A percentile compares a stretch with the other conserved stretches of the same genome.
phyloP scores from a whole-genome alignment of 2,888 invertebrate species.

The Ryuthela nishihirai region DNA sequence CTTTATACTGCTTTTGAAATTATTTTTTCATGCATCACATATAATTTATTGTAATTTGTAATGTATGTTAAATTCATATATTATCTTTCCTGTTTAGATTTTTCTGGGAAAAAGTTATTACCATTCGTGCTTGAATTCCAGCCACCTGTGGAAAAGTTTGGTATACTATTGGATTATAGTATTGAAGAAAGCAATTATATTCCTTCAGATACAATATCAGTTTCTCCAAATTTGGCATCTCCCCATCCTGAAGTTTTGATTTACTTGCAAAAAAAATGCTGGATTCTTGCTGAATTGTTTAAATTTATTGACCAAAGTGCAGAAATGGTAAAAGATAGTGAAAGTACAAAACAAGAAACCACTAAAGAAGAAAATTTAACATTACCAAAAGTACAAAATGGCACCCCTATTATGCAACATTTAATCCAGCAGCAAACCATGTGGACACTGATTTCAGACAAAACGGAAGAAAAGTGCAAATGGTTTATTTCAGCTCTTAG shows the following conservation, averaged over 20 bases:
- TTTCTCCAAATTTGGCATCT: neutral
- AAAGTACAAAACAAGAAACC: neutral
- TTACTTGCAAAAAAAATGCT: constrained; percentile 26
- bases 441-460: too few relatives aligned
- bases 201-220: neutral
- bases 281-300: constrained; percentile 20
- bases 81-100: too few relatives aligned
- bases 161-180: constrained; percentile 13
- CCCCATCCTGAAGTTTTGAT: constrained; percentile 11
- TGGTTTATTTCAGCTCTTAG: constrained; percentile 29
- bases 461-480: neutral
- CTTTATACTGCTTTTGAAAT: too few relatives aligned
- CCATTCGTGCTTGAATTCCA: constrained; percentile 16
- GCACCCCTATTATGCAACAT: too few relatives aligned
- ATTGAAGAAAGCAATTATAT: neutral
- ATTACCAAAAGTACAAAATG: too few relatives aligned
- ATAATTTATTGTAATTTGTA: too few relatives aligned
- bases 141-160: neutral
- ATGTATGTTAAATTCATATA: too few relatives aligned
- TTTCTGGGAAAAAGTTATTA: constrained; percentile 16
- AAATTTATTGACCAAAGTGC: constrained; percentile 8
- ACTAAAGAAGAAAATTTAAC: too few relatives aligned
- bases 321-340: neutral
- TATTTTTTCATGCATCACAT: too few relatives aligned
- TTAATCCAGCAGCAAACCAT: too few relatives aligned